Evolutionary conservation across 2,113 vertebrate genomes (phyloP), one percentile per base, ranked within the genome.

Genomic region (Patagioenas fasciata): DNA sequence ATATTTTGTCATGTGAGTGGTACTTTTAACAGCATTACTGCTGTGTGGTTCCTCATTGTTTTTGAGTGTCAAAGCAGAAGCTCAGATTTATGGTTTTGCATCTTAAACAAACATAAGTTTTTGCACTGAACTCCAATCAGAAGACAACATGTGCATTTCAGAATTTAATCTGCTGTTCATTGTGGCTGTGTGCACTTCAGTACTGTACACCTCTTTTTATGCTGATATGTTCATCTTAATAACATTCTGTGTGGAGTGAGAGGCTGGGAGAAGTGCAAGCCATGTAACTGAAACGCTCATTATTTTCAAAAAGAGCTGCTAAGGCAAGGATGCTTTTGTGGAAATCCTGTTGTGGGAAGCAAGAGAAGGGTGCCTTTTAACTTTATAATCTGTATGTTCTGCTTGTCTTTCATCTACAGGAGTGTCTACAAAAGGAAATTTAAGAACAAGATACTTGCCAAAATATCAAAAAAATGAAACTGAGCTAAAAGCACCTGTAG

Each of bases 391-490:
- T 83, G 11, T 31, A 3, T 96, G 32, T 95, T 90, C 74, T 96
- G 21, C 89, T 93, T 96, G 58, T 89, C 65, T 96, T 80, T 95
- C 61, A 91, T 92, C 83, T 73, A 44, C 96, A 98, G 98, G 97
- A 85, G 77, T 95, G n/a, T 97, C 98, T 74, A 71, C 95, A 87
- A 98, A 97, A 96, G 93, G 62, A 96, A 98, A 95, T 91, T 83
- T 81, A 89, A 97, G 78, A 88, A 88, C 91, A 56, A 95, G 92
- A 32, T 95, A 71, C 69, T 97, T 83, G 50, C 74, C 84, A 31
- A 95, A 95, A 17, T 95, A 80, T 36, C 82, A 90, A 36, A 94
- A 89, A 91, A 74, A 61, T 72, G 95, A 89, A 92, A 96, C 94
- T 47, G 97, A 96, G 77, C 47, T 72, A 38, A 98, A 97, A 77